Conservation (phyloP, 2,113 vertebrate genomes). For the Willisornis vidua region DNA sequence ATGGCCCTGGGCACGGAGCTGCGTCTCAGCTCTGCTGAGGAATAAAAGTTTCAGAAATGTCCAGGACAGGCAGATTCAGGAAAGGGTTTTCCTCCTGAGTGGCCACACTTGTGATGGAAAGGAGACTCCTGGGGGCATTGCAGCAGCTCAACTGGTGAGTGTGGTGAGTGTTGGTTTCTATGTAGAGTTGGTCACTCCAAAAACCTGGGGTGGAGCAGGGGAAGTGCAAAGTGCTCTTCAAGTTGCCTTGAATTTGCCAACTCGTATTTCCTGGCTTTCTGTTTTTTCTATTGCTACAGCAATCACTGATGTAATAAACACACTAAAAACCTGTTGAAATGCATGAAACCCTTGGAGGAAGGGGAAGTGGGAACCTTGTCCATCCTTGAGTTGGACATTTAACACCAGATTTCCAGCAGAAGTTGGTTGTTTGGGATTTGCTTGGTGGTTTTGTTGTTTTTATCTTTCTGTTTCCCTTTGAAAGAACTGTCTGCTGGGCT, state of each 20-base stretch:
- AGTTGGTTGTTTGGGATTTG: background rate
- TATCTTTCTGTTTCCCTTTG: background rate
- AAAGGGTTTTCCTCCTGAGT: fast-evolving
- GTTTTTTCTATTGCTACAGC: background rate
- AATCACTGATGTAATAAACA: background rate
- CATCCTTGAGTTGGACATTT: background rate
- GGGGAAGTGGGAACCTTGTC: background rate
- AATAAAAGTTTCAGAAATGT: background rate
- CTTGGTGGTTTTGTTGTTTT: background rate
- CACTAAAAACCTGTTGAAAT: background rate
- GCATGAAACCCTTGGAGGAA: background rate
- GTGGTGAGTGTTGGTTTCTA: background rate
- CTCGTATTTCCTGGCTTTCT: background rate
- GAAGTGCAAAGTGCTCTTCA: background rate
- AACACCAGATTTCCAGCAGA: background rate
- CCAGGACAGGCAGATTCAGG: background rate
- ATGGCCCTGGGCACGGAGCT: background rate
- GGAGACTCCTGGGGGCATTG: background rate
- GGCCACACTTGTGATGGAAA: background rate
- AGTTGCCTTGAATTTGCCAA: background rate
- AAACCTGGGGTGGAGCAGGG: background rate
- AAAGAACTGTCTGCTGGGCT: background rate
- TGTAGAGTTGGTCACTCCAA: background rate
- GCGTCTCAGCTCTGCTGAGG: background rate
- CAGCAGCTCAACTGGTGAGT: background rate